phyloP scores from a whole-genome alignment of 2,797 vertebrate species.

The Platalea minor region DNA sequence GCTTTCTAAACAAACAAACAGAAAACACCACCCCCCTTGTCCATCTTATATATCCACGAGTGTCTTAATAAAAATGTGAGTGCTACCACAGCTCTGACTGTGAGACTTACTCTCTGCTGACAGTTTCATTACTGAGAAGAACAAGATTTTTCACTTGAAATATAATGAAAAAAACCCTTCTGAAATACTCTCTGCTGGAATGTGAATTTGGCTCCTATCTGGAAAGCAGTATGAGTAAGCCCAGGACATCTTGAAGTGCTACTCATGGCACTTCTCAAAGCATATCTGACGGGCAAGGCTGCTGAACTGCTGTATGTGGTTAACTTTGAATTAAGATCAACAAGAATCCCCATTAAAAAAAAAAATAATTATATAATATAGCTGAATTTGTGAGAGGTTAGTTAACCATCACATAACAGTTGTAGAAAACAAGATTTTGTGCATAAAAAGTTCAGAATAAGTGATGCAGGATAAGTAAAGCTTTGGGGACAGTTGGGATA shows the following conservation, averaged over 20 bases:
- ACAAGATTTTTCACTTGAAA: background rate
- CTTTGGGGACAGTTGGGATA: background rate
- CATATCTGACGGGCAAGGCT: background rate
- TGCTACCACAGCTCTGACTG: background rate
- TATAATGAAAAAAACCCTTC: background rate
- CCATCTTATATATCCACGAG: background rate
- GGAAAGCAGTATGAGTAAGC: background rate
- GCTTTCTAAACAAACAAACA: background rate
- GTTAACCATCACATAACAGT: background rate
- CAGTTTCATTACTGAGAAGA: background rate
- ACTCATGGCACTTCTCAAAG: background rate
- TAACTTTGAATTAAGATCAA: background rate
- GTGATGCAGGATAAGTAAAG: background rate
- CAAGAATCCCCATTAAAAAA: background rate
- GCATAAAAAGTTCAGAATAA: background rate
- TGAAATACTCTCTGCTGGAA: background rate
- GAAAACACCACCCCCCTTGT: background rate
- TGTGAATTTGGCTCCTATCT: background rate
- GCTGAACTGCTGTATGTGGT: background rate
- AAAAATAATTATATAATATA: background rate
- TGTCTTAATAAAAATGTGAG: background rate
- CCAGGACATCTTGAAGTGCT: background rate
- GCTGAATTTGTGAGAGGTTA: background rate
- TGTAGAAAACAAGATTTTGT: background rate
- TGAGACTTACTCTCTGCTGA: background rate